Evolutionary conservation across 2,113 vertebrate species (phyloP), one percentile per base, ranked within the genome.

Genomic region (Serilophus lunatus): DNA sequence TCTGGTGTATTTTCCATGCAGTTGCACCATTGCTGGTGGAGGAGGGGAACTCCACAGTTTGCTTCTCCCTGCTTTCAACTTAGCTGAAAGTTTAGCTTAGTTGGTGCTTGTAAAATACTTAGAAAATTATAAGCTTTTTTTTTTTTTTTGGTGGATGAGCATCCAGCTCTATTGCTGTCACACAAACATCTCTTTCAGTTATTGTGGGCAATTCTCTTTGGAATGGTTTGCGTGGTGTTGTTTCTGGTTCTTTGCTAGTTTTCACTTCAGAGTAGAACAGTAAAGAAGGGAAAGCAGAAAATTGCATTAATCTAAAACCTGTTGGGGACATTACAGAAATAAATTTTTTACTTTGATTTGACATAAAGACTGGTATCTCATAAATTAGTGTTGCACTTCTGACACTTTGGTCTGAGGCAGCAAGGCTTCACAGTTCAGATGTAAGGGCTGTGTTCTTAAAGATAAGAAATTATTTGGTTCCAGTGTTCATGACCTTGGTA

Each of bases 161-260:
- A 3, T 81, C 15, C n/a, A 25, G 10, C 69, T 74, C 26, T 45
- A 1, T 42, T 71, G 44, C 51, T 26, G 5, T 75, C 31, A 49
- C 13, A 17, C 8, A 3, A 44, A 18, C 2, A 53, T 38, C 8
- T 89, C 45, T 29, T 51, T 40, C 9, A 45, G 19, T 71, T 64
- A 8, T 1, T 0, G 0, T 36, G 20, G 53, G 7, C 36, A 13
- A 1, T 77, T 82, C 61, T 86, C 36, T 86, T 60, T 60, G 54
- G 23, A 24, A 29, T 71, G 11, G 12, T 59, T 75, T 82, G 5
- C 72, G 26, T 90, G 16, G 2, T 10, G 3, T 6, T 65, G 9
- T 63, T 82, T 44, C 33, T 74, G 12, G 4, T 59, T 71, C 18
- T 80, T 72, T 82, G 79, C 35, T 86, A 1, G 42, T 71, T 86